Conservation (phyloP, 2,888 invertebrate species). For the Catocala fraxini region DNA sequence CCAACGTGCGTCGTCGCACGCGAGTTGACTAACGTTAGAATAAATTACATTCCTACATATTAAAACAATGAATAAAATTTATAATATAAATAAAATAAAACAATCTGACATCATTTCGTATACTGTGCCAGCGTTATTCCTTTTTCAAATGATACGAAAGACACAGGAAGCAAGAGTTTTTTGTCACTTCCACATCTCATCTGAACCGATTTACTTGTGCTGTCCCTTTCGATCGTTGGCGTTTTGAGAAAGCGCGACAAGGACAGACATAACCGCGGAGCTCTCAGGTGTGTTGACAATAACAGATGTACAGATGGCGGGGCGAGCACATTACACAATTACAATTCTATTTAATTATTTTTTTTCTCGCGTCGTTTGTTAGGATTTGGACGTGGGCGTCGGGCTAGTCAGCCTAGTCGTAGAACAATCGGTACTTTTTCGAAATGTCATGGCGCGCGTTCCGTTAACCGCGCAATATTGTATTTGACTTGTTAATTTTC, state of each 20-base stretch:
- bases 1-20: too few species aligned
- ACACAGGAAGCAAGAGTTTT: conserved; percentile 87
- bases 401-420: conserved; percentile 58
- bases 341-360: conserved; percentile 86
- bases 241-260: conserved; percentile 45
- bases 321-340: conserved; percentile 84
- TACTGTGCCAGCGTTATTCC: conserved; percentile 77
- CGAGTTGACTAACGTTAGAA: too few species aligned
- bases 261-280: conserved; percentile 56
- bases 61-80: too few species aligned
- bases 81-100: conserved; percentile 8
- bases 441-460: conserved; percentile 69
- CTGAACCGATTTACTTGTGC: conserved; percentile 61
- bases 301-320: conserved; percentile 85
- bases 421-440: conserved; percentile 76
- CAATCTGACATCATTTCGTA: conserved; percentile 51
- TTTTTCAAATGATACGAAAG: conserved; percentile 87
- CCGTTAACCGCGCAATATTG: conserved; percentile 72
- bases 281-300: conserved; percentile 86
- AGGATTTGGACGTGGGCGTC: conserved; percentile 75
- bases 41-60: too few species aligned
- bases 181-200: conserved; percentile 85
- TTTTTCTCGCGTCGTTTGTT: conserved; percentile 74
- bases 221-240: conserved; percentile 56
- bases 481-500: conserved; percentile 71